A percentile compares a stretch with the other conserved stretches of the same genome.
These are phyloP conservation scores for Lerema accius DNA, from an alignment of 1,140 invertebrate genomes.

Conservation along the genomic window DNA sequence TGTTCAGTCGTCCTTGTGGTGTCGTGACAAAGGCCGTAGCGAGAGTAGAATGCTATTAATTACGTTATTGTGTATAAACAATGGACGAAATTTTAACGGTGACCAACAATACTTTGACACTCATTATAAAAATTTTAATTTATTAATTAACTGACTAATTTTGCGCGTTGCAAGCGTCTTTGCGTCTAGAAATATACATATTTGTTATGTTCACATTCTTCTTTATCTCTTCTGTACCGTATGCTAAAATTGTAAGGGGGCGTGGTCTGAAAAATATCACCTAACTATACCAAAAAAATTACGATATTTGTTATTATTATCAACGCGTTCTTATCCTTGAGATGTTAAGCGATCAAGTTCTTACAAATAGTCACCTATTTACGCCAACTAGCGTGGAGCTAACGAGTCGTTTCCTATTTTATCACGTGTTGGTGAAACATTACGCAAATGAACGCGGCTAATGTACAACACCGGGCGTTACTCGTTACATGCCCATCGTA, in stretches of 20 bases:
- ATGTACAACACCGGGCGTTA: no score
- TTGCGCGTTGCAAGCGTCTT: neutral
- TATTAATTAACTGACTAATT: neutral
- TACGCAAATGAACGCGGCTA: neutral
- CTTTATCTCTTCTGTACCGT: no score
- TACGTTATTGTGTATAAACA: neutral
- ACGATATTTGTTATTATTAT: no score
- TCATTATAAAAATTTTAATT: neutral
- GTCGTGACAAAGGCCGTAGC: neutral
- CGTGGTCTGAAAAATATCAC: no score
- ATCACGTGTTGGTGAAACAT: neutral
- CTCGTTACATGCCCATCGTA: no score
- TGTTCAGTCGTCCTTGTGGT: neutral
- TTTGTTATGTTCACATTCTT: no score
- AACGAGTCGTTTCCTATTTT: slow-evolving; percentile 3
- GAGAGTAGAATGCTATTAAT: neutral
- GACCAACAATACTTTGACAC: neutral
- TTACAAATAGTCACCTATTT: neutral
- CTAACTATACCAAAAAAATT: no score
- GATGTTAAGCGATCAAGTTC: neutral
- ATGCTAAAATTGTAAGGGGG: no score
- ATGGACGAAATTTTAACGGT: neutral
- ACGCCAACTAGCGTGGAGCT: neutral
- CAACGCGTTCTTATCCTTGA: neutral
- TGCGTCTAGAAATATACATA: neutral